These are phyloP conservation scores for Clarias macrocephalus DNA, from an alignment of 2,113 vertebrate species.

Conservation along the genomic window DNA sequence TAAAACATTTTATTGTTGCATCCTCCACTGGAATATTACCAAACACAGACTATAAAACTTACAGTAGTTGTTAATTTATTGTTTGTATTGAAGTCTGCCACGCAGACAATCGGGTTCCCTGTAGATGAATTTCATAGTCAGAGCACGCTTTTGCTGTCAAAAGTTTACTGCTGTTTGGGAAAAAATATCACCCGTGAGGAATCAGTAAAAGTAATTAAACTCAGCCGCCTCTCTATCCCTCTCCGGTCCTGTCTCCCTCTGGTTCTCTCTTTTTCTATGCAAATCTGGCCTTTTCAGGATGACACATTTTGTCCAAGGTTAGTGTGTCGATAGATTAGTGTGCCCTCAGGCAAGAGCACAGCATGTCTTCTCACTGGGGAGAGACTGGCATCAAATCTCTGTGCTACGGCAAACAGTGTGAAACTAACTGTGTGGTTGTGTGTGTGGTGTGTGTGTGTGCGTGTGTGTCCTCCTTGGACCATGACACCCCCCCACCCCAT, in stretches of 20 bases:
- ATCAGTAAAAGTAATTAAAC: slow-evolving; percentile 49
- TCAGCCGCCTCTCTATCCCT: slow-evolving; percentile 21
- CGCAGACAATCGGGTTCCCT: neutral
- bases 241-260: slow-evolving; percentile 4
- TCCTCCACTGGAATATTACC: neutral
- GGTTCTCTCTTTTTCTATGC: slow-evolving; percentile 23
- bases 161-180: slow-evolving; percentile 49
- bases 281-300: slow-evolving; percentile 48
- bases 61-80: neutral
- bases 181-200: slow-evolving; percentile 42
- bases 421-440: neutral
- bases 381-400: slow-evolving; percentile 36
- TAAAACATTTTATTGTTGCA: neutral
- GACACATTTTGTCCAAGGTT: slow-evolving; percentile 60
- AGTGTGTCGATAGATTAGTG: slow-evolving; percentile 56
- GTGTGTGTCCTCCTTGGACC: slow-evolving; percentile 20
- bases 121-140: slow-evolving; percentile 39
- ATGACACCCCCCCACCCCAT: slow-evolving; percentile 32
- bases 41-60: neutral
- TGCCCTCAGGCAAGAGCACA: slow-evolving; percentile 51
- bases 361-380: slow-evolving; percentile 19
- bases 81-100: neutral
- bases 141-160: slow-evolving; percentile 40
- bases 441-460: neutral
- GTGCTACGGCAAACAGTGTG: slow-evolving; percentile 16